Conservation (phyloP, 1,140 invertebrate species). For the Acyrthosiphon pisum region DNA sequence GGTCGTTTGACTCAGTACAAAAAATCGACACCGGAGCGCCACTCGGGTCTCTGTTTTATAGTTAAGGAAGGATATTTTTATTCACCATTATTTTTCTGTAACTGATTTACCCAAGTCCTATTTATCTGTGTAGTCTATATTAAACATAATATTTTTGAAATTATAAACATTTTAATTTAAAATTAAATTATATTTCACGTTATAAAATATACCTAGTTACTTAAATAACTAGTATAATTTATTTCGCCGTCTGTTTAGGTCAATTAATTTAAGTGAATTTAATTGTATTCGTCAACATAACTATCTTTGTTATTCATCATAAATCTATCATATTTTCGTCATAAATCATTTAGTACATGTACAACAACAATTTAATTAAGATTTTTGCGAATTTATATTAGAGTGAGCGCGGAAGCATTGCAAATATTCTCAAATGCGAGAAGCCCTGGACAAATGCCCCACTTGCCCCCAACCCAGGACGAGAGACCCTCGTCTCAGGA, state of each 20-base stretch:
- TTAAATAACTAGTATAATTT: not conserved
- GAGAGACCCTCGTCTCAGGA: not conserved
- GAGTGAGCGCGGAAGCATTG: not conserved
- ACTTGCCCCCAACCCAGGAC: not conserved
- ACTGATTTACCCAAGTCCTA: not conserved
- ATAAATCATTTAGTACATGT: not conserved
- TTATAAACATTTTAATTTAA: not conserved
- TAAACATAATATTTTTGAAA: not conserved
- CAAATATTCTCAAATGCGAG: not conserved
- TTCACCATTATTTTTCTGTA: not conserved
- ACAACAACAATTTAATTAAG: not conserved
- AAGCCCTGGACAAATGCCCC: not conserved
- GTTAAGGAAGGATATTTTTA: no score
- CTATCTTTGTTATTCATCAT: not conserved
- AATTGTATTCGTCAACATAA: not conserved
- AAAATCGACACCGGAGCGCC: no score
- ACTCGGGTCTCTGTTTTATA: no score
- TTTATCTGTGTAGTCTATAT: not conserved
- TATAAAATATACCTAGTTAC: not conserved
- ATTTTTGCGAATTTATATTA: not conserved
- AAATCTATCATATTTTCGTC: not conserved
- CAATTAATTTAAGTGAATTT: not conserved
- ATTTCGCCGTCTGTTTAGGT: not conserved
- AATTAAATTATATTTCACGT: not conserved
- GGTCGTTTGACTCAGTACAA: no score